A percentile compares a stretch with the other conserved stretches of the same genome.
Conservation (phyloP, 2,888 invertebrate species). For the Tuta absoluta region DNA sequence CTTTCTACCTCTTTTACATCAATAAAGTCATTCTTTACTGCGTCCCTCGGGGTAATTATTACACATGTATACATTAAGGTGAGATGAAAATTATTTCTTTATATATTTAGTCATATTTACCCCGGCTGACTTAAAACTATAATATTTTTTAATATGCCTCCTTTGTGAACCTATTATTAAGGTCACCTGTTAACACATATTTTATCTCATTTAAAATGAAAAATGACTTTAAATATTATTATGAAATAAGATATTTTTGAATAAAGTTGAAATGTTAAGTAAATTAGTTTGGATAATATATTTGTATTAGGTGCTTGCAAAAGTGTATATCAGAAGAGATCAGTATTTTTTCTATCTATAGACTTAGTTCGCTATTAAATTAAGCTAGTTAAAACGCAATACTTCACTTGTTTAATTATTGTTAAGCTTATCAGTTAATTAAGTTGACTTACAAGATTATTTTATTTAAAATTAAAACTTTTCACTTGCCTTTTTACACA, state of each 20-base stretch:
- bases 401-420: background rate
- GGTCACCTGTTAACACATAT: background rate
- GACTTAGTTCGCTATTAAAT: constrained; percentile 22
- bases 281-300: constrained; percentile 23
- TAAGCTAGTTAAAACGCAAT: background rate
- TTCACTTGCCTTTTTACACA: background rate
- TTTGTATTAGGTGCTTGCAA: constrained; percentile 39
- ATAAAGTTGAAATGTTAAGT: constrained; percentile 20
- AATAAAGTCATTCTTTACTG: constrained; percentile 24
- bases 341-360: constrained; percentile 44
- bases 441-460: background rate
- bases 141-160: background rate
- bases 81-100: no score
- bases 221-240: background rate
- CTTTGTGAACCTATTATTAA: background rate
- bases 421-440: background rate
- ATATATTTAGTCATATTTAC: constrained; percentile 10
- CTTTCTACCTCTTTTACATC: constrained; percentile 60
- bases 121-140: background rate
- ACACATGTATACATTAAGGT: background rate
- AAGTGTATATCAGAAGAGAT: constrained; percentile 37
- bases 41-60: constrained; percentile 25
- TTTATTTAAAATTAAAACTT: background rate
- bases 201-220: constrained; percentile 11
- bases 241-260: constrained; percentile 18